phyloP scores from a whole-genome alignment of 2,888 invertebrate species.

The Artemia sinica region DNA sequence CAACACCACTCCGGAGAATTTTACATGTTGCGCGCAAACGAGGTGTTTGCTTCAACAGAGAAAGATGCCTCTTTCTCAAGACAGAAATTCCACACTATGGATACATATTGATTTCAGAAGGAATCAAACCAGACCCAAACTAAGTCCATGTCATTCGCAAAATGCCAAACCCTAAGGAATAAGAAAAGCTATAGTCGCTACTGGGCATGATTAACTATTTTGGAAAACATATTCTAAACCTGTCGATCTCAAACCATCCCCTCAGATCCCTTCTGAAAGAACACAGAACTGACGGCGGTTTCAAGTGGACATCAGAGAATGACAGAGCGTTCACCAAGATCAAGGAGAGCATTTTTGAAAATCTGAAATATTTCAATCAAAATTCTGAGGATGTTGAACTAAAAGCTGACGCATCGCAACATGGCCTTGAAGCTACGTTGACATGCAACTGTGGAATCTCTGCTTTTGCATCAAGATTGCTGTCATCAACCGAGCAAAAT shows the following conservation, averaged over 20 bases:
- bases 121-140: constrained; percentile 11
- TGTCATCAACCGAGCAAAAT: too few species aligned
- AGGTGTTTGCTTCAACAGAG: constrained; percentile 10
- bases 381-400: too few species aligned
- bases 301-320: too few species aligned
- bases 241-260: neutral
- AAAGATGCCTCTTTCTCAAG: neutral
- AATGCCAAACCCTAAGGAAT: constrained; percentile 12
- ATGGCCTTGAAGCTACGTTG: too few species aligned
- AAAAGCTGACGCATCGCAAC: too few species aligned
- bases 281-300: too few species aligned
- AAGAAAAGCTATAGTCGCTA: constrained; percentile 15
- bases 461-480: too few species aligned
- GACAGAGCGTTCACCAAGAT: too few species aligned
- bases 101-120: constrained; percentile 9
- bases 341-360: too few species aligned
- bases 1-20: neutral
- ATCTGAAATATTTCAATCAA: too few species aligned
- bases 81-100: neutral
- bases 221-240: neutral
- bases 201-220: constrained; percentile 18
- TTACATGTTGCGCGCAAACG: constrained; percentile 3
- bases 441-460: too few species aligned
- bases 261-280: constrained; percentile 14
- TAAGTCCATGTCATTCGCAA: constrained; percentile 3